These are phyloP conservation scores for Leucophenga maculata DNA, from an alignment of 2,888 invertebrate species.

Conservation along the genomic window DNA sequence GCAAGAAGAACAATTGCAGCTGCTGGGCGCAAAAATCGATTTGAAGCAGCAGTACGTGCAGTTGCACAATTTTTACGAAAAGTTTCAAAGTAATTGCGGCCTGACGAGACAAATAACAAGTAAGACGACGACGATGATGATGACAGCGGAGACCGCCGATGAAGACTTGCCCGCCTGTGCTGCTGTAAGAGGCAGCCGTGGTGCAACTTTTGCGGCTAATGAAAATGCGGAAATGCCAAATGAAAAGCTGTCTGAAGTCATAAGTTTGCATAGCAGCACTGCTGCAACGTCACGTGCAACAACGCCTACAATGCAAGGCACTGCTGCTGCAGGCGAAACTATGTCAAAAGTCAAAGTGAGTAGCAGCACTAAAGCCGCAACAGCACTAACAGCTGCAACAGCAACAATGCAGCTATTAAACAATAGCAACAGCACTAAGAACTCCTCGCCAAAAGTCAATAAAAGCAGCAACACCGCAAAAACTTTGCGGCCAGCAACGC, in stretches of 20 bases:
- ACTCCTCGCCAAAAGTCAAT: conserved; percentile 6
- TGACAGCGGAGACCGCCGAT: too few species aligned
- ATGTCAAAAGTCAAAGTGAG: conserved; percentile 49
- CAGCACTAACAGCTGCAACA: conserved; percentile 31
- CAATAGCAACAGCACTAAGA: conserved; percentile 19
- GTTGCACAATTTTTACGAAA: conserved; percentile 64
- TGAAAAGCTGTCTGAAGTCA: conserved; percentile 26
- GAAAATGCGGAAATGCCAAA: conserved; percentile 20
- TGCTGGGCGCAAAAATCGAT: conserved; percentile 46
- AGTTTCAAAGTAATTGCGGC: conserved; percentile 55
- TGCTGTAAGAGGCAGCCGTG: conserved; percentile 12
- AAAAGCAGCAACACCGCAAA: conserved; percentile 55
- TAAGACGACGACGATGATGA: background rate
- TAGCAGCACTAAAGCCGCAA: conserved; percentile 28
- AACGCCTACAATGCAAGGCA: conserved; percentile 26
- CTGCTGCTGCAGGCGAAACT: conserved; percentile 36
- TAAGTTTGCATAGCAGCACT: conserved; percentile 39
- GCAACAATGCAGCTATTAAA: conserved; percentile 39
- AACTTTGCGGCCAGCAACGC: conserved; percentile 52
- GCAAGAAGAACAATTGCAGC: conserved; percentile 33
- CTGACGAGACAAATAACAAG: conserved; percentile 24
- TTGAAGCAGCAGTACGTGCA: conserved; percentile 64
- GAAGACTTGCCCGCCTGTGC: conserved; percentile 42
- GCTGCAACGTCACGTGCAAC: conserved; percentile 31
- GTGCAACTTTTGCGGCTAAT: conserved; percentile 24